These are phyloP conservation scores for Heliconius cydno DNA, from an alignment of 2,888 invertebrate genomes.

Conservation along the genomic window DNA sequence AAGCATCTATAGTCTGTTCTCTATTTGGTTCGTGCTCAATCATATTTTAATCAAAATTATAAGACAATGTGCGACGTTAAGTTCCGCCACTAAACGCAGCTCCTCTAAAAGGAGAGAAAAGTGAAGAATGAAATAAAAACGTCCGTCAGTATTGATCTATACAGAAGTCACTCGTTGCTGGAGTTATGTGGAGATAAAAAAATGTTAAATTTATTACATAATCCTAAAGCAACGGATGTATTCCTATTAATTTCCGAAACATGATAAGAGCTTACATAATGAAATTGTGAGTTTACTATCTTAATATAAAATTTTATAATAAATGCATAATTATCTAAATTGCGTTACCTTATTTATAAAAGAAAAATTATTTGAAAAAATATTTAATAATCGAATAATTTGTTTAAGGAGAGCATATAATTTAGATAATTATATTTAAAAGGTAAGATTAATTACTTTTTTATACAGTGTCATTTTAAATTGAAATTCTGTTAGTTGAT, in stretches of 20 bases:
- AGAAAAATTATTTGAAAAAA: neutral
- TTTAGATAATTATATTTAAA: constrained; percentile 7
- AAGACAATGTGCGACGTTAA: too few species aligned
- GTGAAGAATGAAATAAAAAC: neutral
- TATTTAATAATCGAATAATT: constrained; percentile 15
- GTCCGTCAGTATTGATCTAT: neutral
- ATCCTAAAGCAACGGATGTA: neutral
- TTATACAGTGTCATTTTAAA: neutral
- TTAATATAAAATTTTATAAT: constrained; percentile 17
- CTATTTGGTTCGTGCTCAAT: too few species aligned
- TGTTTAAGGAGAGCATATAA: constrained; percentile 8
- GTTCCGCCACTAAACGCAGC: too few species aligned
- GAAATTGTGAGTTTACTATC: neutral
- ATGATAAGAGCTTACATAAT: constrained; percentile 14
- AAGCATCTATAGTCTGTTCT: too few species aligned
- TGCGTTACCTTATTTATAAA: constrained; percentile 27
- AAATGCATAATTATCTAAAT: constrained; percentile 2
- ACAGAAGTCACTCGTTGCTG: neutral
- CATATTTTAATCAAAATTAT: too few species aligned
- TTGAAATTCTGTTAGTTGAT: too few species aligned
- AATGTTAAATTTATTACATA: neutral
- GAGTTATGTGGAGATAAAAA: neutral
- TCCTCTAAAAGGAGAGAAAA: neutral
- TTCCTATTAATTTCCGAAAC: neutral
- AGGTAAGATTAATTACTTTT: neutral